Evolutionary conservation across 2,113 vertebrate species (phyloP), one percentile per base, ranked within the genome.

Genomic region (Xerus inauris): DNA sequence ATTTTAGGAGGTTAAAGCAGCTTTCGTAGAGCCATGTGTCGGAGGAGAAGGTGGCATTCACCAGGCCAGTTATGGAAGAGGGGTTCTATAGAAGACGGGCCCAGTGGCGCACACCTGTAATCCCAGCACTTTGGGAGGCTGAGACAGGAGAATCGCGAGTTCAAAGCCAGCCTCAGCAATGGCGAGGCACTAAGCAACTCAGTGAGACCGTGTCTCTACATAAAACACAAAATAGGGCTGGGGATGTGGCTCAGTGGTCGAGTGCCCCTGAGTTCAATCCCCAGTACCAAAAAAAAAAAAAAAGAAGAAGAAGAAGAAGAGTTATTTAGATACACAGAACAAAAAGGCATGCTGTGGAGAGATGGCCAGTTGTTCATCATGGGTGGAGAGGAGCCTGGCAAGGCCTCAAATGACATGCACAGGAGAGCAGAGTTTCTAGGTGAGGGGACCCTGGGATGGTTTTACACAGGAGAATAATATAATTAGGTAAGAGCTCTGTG

Each of bases 281-380:
- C n/a, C n/a, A n/a, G n/a, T n/a, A n/a, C n/a, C n/a, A n/a, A n/a
- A n/a, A n/a, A n/a, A n/a, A n/a, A n/a, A n/a, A n/a, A n/a, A n/a
- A n/a, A n/a, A n/a, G n/a, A n/a, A n/a, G n/a, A n/a, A n/a, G n/a
- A n/a, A n/a, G n/a, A 30, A 5, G 73, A 22, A 54, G 2, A 22
- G 14, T 7, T 38, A 38, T 8, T 32, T 6, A 16, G 28, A 57
- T 0, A 1, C 3, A 0, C 6, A 26, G 47, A 22, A 4, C 0
- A 8, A 32, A 4, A 3, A 10, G 24, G 5, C 32, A 2, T 6
- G 65, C 59, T n/a, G 32, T 11, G 0, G 3, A 9, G 28, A 16
- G n/a, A 13, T 1, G 0, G 13, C 79, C 19, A 1, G 11, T 0
- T 26, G 17, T 17, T 65, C 51, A 5, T 17, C 1, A 1, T 16